Evolutionary conservation across 2,113 vertebrate species (phyloP).

Genomic region (Macrotus californicus): DNA sequence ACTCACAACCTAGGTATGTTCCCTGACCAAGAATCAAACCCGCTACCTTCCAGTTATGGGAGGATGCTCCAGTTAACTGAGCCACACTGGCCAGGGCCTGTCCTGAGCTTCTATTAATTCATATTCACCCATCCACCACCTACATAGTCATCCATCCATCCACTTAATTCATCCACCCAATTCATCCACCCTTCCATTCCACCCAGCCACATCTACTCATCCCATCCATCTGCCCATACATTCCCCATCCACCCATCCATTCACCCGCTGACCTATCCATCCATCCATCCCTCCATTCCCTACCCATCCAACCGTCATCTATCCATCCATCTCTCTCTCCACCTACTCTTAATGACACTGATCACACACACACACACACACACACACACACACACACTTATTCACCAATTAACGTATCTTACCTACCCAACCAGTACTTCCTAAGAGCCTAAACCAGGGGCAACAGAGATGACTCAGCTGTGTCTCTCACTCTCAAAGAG

Average conservation of each 20-base stretch:
- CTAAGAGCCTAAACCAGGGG: neutral
- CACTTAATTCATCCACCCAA: neutral
- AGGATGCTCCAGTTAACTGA: neutral
- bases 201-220: neutral
- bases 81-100: neutral
- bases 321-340: neutral
- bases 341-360: neutral
- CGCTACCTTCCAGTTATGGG: no score
- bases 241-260: neutral
- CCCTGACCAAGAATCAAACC: no score
- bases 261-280: neutral
- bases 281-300: neutral
- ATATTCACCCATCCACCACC: neutral
- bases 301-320: neutral
- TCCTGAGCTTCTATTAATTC: constrained; percentile 16
- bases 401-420: neutral
- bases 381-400: neutral
- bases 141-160: neutral
- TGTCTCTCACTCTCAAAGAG: neutral
- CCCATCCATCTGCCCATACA: neutral
- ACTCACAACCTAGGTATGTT: no score
- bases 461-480: neutral
- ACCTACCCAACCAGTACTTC: neutral
- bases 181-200: neutral
- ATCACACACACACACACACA: neutral